These are phyloP conservation scores for Rhorus exstirpatorius DNA, from an alignment of 2,888 invertebrate genomes.

Conservation along the genomic window DNA sequence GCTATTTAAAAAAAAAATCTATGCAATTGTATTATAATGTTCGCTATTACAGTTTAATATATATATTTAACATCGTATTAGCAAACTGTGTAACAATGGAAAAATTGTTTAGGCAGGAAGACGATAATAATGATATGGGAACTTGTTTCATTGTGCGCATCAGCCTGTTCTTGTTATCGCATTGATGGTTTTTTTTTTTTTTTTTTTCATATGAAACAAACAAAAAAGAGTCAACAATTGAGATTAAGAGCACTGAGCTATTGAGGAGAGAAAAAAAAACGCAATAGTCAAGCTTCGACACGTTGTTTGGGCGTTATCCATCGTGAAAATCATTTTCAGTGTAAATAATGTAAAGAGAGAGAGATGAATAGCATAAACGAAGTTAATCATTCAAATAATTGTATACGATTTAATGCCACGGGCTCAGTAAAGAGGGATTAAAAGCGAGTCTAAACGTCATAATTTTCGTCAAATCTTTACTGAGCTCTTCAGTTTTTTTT, in stretches of 20 bases:
- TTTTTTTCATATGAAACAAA: slow-evolving; percentile 67
- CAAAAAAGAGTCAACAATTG: slow-evolving; percentile 33
- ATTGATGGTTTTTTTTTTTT: no score
- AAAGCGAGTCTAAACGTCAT: slow-evolving; percentile 50
- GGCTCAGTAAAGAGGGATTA: slow-evolving; percentile 74
- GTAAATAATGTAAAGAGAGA: slow-evolving; percentile 84
- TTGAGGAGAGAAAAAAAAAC: slow-evolving; percentile 68
- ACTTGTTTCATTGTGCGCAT: slow-evolving; percentile 69
- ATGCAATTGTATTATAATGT: slow-evolving; percentile 80
- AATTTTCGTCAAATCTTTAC: slow-evolving; percentile 75
- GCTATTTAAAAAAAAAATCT: slow-evolving; percentile 61
- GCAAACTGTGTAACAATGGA: slow-evolving; percentile 69
- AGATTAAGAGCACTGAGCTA: slow-evolving; percentile 49
- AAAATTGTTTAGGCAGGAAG: slow-evolving; percentile 62
- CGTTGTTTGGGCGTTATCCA: slow-evolving; percentile 73
- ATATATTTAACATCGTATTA: slow-evolving; percentile 77
- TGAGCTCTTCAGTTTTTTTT: slow-evolving; percentile 72
- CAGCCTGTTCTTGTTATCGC: slow-evolving; percentile 72
- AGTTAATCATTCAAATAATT: slow-evolving; percentile 81
- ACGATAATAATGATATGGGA: slow-evolving; percentile 64
- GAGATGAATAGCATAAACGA: slow-evolving; percentile 83
- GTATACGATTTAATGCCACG: slow-evolving; percentile 81
- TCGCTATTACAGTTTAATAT: slow-evolving; percentile 75
- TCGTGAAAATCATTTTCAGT: slow-evolving; percentile 79
- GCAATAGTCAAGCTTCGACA: slow-evolving; percentile 57